Evolutionary conservation across 2,797 vertebrate species (phyloP).

Genomic region (Eulemur albifrons): DNA sequence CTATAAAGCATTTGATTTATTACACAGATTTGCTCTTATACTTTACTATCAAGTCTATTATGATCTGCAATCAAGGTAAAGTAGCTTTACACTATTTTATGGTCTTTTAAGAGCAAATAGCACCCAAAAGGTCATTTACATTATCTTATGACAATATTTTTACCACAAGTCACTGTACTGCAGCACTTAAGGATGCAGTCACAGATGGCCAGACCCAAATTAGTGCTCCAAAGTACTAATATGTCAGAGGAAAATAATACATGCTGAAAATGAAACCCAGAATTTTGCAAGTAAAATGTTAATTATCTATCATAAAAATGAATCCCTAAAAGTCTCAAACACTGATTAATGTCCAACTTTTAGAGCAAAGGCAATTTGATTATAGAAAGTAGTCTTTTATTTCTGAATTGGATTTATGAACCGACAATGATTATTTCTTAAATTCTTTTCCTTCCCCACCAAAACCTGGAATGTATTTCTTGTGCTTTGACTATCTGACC

Average conservation of each 20-base stretch:
- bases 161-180: conserved; percentile 20
- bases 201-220: conserved; percentile 41
- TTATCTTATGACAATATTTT: conserved; percentile 17
- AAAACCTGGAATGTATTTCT: background rate
- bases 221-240: conserved; percentile 11
- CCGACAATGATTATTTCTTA: background rate
- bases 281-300: conserved; percentile 46
- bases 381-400: background rate
- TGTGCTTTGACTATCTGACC: background rate
- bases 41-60: conserved; percentile 35
- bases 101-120: conserved; percentile 27
- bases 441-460: background rate
- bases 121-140: background rate
- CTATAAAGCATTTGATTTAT: conserved; percentile 57
- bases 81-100: conserved; percentile 32
- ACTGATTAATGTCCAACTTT: background rate
- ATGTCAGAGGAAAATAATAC: conserved; percentile 38
- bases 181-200: background rate
- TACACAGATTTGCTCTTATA: background rate
- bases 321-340: conserved; percentile 34
- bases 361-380: conserved; percentile 31
- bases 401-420: conserved; percentile 48
- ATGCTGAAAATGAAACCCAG: background rate
- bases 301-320: conserved; percentile 4
- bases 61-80: conserved; percentile 48